Evolutionary conservation across 2,113 vertebrate genomes (phyloP).

Genomic region (Colistium nudipinnis): DNA sequence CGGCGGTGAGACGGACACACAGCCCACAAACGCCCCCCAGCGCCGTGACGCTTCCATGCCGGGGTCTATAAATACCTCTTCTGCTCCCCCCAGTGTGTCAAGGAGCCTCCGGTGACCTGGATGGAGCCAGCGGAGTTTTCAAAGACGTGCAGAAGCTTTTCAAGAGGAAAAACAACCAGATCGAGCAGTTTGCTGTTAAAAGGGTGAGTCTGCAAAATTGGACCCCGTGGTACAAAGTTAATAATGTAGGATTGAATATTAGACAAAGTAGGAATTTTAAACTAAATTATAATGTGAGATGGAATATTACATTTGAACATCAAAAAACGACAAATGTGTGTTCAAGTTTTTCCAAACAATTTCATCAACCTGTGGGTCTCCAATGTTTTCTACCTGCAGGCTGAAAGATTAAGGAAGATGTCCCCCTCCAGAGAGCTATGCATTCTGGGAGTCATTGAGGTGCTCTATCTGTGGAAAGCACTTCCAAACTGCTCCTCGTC

Average conservation of each 20-base stretch:
- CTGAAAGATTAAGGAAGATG: slow-evolving; percentile 91
- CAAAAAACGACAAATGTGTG: too few species aligned
- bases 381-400: slow-evolving; percentile 81
- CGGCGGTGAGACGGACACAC: slow-evolving; percentile 84
- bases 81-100: slow-evolving; percentile 86
- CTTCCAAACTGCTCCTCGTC: slow-evolving; percentile 94
- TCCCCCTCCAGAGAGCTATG: slow-evolving; percentile 89
- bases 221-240: too few species aligned
- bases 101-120: slow-evolving; percentile 91
- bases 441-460: slow-evolving; percentile 93
- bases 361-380: too few species aligned
- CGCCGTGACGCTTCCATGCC: background rate
- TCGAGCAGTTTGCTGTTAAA: slow-evolving; percentile 97
- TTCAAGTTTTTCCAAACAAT: too few species aligned
- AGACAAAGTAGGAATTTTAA: too few species aligned
- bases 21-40: too few species aligned
- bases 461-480: slow-evolving; percentile 97
- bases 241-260: too few species aligned
- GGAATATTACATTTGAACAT: too few species aligned
- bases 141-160: slow-evolving; percentile 97
- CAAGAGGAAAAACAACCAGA: slow-evolving; percentile 99
- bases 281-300: too few species aligned
- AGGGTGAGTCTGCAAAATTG: slow-evolving; percentile 86
- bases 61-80: background rate
- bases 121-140: slow-evolving; percentile 89